Evolutionary conservation across 2,888 invertebrate genomes (phyloP).

Genomic region (Luffia ferchaultella): DNA sequence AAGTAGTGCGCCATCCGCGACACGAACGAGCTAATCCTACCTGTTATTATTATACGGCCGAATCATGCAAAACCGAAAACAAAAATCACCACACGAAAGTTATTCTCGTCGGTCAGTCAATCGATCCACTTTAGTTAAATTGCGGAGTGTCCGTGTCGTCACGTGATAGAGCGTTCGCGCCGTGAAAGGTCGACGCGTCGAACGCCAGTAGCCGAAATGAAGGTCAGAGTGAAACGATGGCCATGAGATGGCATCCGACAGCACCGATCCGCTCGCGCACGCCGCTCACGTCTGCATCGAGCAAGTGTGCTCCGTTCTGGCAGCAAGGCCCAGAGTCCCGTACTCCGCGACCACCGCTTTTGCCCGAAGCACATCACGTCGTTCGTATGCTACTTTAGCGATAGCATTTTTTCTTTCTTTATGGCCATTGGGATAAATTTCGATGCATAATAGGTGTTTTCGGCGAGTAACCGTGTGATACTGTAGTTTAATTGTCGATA

Average conservation of each 20-base stretch:
- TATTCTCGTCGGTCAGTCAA: constrained; percentile 1
- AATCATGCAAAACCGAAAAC: no score
- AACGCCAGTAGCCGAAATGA: no score
- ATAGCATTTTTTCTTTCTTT: constrained; percentile 41
- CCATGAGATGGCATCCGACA: no score
- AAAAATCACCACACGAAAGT: not conserved
- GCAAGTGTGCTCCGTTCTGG: not conserved
- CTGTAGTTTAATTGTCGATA: constrained; percentile 53
- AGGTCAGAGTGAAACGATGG: no score
- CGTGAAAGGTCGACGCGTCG: no score
- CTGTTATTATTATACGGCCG: no score
- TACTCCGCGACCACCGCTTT: not conserved
- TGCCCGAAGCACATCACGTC: constrained; percentile 14
- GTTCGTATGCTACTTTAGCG: constrained; percentile 39
- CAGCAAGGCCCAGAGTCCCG: not conserved
- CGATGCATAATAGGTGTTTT: constrained; percentile 52
- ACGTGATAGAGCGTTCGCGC: no score
- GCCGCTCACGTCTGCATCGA: not conserved
- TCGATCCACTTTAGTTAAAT: no score
- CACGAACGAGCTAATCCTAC: no score
- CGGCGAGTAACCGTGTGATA: constrained; percentile 57
- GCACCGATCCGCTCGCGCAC: not conserved
- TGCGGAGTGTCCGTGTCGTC: no score
- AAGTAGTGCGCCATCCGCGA: no score
- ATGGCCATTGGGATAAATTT: constrained; percentile 47